Conservation (phyloP, 1,140 invertebrate species). For the Macrotrachela quadricornifera region DNA sequence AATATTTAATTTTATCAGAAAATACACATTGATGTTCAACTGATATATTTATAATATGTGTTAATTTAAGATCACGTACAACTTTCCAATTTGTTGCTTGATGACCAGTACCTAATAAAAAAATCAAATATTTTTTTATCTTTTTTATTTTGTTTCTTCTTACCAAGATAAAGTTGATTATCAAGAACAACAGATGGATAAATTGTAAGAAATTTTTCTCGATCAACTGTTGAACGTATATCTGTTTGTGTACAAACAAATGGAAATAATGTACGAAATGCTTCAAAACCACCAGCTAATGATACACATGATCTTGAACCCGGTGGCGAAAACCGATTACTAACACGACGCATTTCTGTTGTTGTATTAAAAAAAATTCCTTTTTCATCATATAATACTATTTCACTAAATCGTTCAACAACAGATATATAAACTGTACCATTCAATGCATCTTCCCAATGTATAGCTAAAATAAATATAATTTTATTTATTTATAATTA, state of each 20-base stretch:
- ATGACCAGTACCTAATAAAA: not conserved
- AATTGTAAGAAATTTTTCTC: not conserved
- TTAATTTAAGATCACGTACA: not conserved
- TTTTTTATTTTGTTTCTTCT: too few relatives aligned
- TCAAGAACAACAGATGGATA: conserved; percentile 4
- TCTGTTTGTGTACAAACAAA: not conserved
- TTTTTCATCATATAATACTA: not conserved
- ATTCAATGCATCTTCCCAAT: too few relatives aligned
- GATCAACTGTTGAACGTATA: not conserved
- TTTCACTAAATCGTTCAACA: not conserved
- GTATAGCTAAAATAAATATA: too few relatives aligned
- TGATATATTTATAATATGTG: not conserved
- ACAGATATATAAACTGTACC: too few relatives aligned
- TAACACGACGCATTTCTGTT: too few relatives aligned
- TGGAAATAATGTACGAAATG: not conserved
- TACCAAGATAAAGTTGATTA: not conserved
- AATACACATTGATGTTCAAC: not conserved
- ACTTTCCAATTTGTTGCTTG: not conserved
- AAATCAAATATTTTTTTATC: too few relatives aligned
- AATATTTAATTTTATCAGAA: not conserved
- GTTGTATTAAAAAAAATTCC: not conserved
- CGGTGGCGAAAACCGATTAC: too few relatives aligned
- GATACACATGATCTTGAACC: not conserved
- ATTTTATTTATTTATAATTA: too few relatives aligned
- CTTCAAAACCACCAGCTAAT: not conserved